phyloP scores from a whole-genome alignment of 1,140 invertebrate species.

The Pollicipes pollicipes region DNA sequence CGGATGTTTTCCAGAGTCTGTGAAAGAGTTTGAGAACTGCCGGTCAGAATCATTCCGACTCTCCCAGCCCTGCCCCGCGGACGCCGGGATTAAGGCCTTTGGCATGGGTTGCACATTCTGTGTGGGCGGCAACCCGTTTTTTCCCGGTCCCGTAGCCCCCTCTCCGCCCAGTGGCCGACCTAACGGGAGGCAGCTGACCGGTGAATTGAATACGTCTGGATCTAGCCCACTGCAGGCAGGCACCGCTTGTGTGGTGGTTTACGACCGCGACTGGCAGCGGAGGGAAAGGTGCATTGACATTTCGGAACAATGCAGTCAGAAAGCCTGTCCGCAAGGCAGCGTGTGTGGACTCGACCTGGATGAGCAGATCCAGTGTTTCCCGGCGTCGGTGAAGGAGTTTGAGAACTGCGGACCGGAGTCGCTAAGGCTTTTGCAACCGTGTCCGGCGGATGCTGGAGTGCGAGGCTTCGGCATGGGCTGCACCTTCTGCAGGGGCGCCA shows the following conservation, averaged over 20 bases:
- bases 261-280: too few relatives aligned
- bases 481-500: background rate
- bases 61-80: background rate
- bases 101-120: background rate
- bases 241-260: too few relatives aligned
- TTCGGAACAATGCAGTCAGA: too few relatives aligned
- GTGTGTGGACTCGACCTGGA: too few relatives aligned
- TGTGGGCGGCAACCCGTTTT: background rate
- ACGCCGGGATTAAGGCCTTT: background rate
- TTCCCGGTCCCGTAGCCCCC: too few relatives aligned
- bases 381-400: background rate
- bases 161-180: too few relatives aligned
- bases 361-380: too few relatives aligned
- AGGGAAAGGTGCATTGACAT: too few relatives aligned
- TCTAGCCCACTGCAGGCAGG: too few relatives aligned
- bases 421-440: background rate
- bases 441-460: background rate
- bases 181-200: too few relatives aligned
- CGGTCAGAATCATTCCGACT: background rate
- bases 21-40: background rate
- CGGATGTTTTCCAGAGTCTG: background rate
- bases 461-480: background rate
- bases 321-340: too few relatives aligned
- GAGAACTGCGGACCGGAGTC: background rate
- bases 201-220: too few relatives aligned